Percentiles rank a stretch among this genome's conserved stretches.
Evolutionary conservation across 1,140 invertebrate genomes (phyloP).

Genomic region (Araneus ventricosus): DNA sequence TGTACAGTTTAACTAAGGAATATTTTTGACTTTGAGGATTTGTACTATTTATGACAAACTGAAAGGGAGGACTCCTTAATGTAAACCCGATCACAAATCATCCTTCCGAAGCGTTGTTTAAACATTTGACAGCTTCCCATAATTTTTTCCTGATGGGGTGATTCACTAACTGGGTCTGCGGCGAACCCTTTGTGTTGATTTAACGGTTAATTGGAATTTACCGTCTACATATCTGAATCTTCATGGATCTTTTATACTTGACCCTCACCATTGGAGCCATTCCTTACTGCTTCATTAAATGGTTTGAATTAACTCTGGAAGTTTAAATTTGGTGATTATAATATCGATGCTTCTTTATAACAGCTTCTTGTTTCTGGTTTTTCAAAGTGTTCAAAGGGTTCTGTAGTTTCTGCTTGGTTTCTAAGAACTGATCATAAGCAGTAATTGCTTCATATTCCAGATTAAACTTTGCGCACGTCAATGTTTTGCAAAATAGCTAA

Average conservation of each 20-base stretch:
- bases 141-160: not conserved
- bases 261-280: not conserved
- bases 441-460: not conserved
- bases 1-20: not conserved
- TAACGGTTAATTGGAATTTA: not conserved
- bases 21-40: not conserved
- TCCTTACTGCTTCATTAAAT: not conserved
- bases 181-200: too few species aligned
- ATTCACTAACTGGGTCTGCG: not conserved
- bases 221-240: not conserved
- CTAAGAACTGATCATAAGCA: not conserved
- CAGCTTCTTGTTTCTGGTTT: not conserved
- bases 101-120: not conserved
- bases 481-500: not conserved
- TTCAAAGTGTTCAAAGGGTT: not conserved
- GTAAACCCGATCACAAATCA: not conserved
- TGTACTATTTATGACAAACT: not conserved
- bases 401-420: not conserved
- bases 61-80: not conserved
- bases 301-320: not conserved
- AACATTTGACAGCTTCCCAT: not conserved
- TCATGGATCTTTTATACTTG: not conserved
- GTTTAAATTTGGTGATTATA: not conserved
- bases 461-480: not conserved
- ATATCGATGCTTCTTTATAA: not conserved